Conservation (phyloP, 2,888 invertebrate genomes). For the Pollenia amentaria region DNA sequence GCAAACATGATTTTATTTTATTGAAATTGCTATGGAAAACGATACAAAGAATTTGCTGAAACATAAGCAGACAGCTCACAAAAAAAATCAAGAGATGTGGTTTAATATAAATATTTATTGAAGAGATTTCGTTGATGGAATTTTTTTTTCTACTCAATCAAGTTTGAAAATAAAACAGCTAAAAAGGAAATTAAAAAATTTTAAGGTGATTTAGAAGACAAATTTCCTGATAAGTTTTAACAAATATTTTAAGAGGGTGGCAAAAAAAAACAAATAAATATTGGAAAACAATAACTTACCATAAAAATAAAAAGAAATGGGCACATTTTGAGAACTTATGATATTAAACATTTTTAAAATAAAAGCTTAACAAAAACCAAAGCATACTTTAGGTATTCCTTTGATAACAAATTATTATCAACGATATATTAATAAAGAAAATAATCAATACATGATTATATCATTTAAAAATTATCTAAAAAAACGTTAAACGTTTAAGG, state of each 20-base stretch:
- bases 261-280: conserved; percentile 5
- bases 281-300: conserved; percentile 4
- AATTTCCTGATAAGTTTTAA: not conserved
- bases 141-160: not conserved
- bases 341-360: not conserved
- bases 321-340: not conserved
- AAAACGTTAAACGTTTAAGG: too few species aligned
- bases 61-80: not conserved
- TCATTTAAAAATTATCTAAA: too few species aligned
- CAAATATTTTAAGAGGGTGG: not conserved
- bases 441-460: too few species aligned
- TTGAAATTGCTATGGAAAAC: conserved; percentile 8
- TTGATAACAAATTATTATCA: too few species aligned
- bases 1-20: not conserved
- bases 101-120: conserved; percentile 34
- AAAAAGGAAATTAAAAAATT: conserved; percentile 16
- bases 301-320: not conserved
- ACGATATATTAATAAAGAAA: too few species aligned
- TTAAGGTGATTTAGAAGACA: conserved; percentile 1
- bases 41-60: conserved; percentile 15
- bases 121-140: conserved; percentile 1
- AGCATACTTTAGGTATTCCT: too few species aligned
- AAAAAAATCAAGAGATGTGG: not conserved
- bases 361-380: too few species aligned
- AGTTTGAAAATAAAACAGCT: not conserved